Percentiles rank a stretch among this genome's conserved stretches.
Conservation (phyloP, 2,888 invertebrate genomes). For the Pachydiplax longipennis region DNA sequence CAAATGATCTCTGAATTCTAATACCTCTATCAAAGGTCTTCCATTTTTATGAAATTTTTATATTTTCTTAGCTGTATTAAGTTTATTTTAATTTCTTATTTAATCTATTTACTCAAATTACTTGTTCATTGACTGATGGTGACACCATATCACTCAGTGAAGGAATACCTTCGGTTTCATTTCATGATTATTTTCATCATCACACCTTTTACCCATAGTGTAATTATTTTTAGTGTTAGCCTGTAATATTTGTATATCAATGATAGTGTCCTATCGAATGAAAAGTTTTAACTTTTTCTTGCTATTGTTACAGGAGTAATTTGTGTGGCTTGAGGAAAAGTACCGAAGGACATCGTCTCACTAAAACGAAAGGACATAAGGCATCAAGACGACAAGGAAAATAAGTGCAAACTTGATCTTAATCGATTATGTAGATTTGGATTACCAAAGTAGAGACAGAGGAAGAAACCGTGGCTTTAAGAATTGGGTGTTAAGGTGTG, state of each 20-base stretch:
- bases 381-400: slow-evolving; percentile 8
- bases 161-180: too few relatives aligned
- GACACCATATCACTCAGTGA: too few relatives aligned
- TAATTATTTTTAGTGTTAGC: background rate
- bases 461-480: slow-evolving; percentile 8
- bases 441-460: slow-evolving; percentile 3
- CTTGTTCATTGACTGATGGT: too few relatives aligned
- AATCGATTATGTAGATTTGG: slow-evolving; percentile 30
- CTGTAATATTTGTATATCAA: background rate
- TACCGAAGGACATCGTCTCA: background rate
- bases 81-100: too few relatives aligned
- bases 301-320: slow-evolving; percentile 1
- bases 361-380: background rate
- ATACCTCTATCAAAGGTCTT: too few relatives aligned
- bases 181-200: background rate
- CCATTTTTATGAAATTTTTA: too few relatives aligned
- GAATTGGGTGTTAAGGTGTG: slow-evolving; percentile 21
- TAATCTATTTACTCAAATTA: too few relatives aligned
- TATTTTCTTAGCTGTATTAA: too few relatives aligned
- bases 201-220: background rate
- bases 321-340: slow-evolving; percentile 11
- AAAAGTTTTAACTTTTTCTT: background rate
- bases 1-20: too few relatives aligned
- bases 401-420: background rate
- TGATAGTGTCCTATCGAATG: background rate